These are phyloP conservation scores for Cartodere bifasciata DNA, from an alignment of 2,888 invertebrate genomes.

Conservation along the genomic window DNA sequence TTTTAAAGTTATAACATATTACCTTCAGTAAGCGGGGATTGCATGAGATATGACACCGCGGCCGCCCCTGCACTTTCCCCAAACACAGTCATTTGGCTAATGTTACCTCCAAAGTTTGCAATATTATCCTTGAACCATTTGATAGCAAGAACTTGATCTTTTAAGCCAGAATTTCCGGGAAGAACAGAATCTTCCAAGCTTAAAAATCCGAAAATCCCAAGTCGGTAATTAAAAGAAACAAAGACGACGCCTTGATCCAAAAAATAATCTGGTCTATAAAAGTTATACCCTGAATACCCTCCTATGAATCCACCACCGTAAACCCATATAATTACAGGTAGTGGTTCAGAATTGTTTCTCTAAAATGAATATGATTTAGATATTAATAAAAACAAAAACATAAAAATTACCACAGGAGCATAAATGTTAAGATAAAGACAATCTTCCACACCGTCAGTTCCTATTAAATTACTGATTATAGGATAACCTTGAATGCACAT, in stretches of 20 bases:
- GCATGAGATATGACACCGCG: constrained; percentile 6
- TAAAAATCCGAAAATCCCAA: constrained; percentile 29
- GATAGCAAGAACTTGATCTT: constrained; percentile 35
- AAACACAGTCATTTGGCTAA: constrained; percentile 6
- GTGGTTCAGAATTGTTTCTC: too few relatives aligned
- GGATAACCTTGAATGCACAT: constrained; percentile 10
- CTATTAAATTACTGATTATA: background rate
- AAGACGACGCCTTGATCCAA: constrained; percentile 36
- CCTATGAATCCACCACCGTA: constrained; percentile 39
- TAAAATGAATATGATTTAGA: too few relatives aligned
- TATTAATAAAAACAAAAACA: too few relatives aligned
- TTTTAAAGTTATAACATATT: too few relatives aligned
- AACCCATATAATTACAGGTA: constrained; percentile 38
- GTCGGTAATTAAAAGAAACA: constrained; percentile 34
- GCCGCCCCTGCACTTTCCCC: constrained; percentile 10
- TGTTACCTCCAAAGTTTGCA: constrained; percentile 21
- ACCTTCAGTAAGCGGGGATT: constrained; percentile 9
- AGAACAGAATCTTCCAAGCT: constrained; percentile 33
- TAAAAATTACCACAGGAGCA: constrained; percentile 5
- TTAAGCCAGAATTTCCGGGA: constrained; percentile 37
- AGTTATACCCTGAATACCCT: constrained; percentile 30
- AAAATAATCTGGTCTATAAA: constrained; percentile 37
- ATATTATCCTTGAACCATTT: constrained; percentile 36
- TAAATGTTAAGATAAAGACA: constrained; percentile 8
- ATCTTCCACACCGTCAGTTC: constrained; percentile 8